These are phyloP conservation scores for Chelonus insularis DNA, from an alignment of 1,140 invertebrate genomes.

Conservation along the genomic window DNA sequence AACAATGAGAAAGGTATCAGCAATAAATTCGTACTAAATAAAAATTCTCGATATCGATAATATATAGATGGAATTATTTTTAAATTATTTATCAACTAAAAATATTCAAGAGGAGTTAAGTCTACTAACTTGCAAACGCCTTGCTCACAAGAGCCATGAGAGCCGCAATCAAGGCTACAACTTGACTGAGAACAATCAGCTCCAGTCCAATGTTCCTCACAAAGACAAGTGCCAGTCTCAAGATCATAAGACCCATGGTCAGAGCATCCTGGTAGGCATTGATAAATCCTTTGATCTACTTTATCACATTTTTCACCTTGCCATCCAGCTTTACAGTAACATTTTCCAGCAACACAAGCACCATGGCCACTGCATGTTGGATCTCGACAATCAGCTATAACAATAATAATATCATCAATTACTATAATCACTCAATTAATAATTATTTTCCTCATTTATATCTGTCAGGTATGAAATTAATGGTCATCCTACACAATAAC, in stretches of 20 bases:
- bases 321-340: slow-evolving; percentile 95
- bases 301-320: slow-evolving; percentile 86
- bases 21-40: too few relatives aligned
- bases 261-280: slow-evolving; percentile 87
- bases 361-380: slow-evolving; percentile 89
- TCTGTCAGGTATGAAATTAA: too few relatives aligned
- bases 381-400: slow-evolving; percentile 79
- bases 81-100: too few relatives aligned
- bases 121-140: slow-evolving; percentile 73
- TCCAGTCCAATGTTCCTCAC: slow-evolving; percentile 87
- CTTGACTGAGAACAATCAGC: slow-evolving; percentile 88
- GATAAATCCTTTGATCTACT: slow-evolving; percentile 84
- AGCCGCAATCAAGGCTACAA: slow-evolving; percentile 89
- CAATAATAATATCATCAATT: background rate
- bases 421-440: too few relatives aligned
- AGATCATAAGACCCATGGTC: slow-evolving; percentile 88
- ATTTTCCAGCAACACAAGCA: slow-evolving; percentile 88
- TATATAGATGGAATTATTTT: too few relatives aligned
- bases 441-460: too few relatives aligned
- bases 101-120: too few relatives aligned
- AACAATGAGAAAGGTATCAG: background rate
- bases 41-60: too few relatives aligned
- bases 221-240: slow-evolving; percentile 82
- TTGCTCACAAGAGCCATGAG: slow-evolving; percentile 86
- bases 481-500: too few relatives aligned